Evolutionary conservation across 2,888 invertebrate genomes (phyloP).

Genomic region (Zygaena filipendulae): DNA sequence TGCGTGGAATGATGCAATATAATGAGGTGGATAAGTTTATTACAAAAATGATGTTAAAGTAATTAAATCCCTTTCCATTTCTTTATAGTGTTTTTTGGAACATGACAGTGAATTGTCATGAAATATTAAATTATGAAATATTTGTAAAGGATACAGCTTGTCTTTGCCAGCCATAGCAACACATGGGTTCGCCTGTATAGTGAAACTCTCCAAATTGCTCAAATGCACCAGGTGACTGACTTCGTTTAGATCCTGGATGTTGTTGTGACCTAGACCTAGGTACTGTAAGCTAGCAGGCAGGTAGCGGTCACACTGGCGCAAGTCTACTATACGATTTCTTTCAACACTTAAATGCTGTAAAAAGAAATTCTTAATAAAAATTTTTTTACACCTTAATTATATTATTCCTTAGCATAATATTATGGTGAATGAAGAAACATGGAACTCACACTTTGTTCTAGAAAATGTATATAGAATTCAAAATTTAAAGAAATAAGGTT

Average conservation of each 20-base stretch:
- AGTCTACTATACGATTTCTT: constrained; percentile 84
- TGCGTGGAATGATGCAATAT: too few relatives aligned
- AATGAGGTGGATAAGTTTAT: too few relatives aligned
- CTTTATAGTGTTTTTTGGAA: too few relatives aligned
- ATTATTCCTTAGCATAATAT: not conserved
- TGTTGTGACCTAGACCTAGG: constrained; percentile 84
- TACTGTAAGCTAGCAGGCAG: constrained; percentile 80
- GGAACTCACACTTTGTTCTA: too few relatives aligned
- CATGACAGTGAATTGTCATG: too few relatives aligned
- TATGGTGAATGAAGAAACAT: not conserved
- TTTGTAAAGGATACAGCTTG: constrained; percentile 83
- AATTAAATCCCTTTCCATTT: too few relatives aligned
- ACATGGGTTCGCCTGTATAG: constrained; percentile 89
- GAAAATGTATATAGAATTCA: too few relatives aligned
- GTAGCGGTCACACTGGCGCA: constrained; percentile 85
- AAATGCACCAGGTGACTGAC: constrained; percentile 84
- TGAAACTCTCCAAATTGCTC: constrained; percentile 80
- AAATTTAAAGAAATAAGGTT: too few relatives aligned
- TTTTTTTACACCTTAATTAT: too few relatives aligned
- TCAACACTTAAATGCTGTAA: constrained; percentile 84
- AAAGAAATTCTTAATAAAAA: constrained; percentile 1
- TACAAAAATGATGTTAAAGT: too few relatives aligned
- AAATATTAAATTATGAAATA: too few relatives aligned
- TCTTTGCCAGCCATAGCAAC: constrained; percentile 79
- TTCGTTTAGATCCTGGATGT: constrained; percentile 86